phyloP scores from a whole-genome alignment of 2,888 invertebrate genomes.

The Heliconius hortense region DNA sequence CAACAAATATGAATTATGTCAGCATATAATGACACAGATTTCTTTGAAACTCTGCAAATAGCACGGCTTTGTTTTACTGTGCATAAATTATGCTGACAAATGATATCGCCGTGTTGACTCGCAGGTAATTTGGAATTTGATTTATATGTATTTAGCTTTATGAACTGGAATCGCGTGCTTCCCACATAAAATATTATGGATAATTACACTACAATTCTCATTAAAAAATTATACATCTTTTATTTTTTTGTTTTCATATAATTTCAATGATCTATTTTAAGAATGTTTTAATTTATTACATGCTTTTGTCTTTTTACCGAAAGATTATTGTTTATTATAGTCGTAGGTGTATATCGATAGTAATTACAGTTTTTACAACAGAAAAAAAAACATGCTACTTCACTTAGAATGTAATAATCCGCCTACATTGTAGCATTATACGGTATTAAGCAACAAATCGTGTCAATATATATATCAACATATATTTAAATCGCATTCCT shows the following conservation, averaged over 20 bases:
- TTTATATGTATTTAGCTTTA: constrained; percentile 23
- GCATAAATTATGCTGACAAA: constrained; percentile 37
- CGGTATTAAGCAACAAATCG: background rate
- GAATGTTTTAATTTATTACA: background rate
- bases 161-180: constrained; percentile 22
- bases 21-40: constrained; percentile 34
- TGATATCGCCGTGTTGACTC: constrained; percentile 25
- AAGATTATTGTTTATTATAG: background rate
- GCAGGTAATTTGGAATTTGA: constrained; percentile 21
- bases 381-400: background rate
- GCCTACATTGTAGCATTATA: constrained; percentile 30
- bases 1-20: constrained; percentile 25
- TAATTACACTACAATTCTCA: background rate
- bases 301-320: background rate
- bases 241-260: background rate
- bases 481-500: constrained; percentile 3
- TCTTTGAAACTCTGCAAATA: constrained; percentile 35
- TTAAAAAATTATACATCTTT: constrained; percentile 6
- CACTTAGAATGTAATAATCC: constrained; percentile 1
- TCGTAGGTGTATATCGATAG: background rate
- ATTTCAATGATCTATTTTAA: background rate
- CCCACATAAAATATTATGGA: background rate
- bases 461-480: background rate
- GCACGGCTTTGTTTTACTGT: constrained; percentile 34
- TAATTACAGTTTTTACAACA: background rate